These are phyloP conservation scores for Paratrypauchen microcephalus DNA, from an alignment of 2,797 vertebrate species.

Conservation along the genomic window DNA sequence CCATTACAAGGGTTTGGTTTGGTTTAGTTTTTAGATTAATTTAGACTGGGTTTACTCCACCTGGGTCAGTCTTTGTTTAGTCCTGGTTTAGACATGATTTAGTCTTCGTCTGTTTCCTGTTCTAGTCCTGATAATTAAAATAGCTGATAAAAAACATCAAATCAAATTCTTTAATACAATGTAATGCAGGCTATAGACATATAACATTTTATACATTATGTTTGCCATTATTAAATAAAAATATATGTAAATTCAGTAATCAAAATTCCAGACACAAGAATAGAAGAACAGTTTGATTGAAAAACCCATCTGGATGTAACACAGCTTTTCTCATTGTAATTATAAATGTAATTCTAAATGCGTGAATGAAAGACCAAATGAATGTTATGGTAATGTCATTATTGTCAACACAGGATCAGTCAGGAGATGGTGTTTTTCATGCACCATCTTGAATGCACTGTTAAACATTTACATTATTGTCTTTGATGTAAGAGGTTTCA, in stretches of 20 bases:
- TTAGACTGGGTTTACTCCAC: no score
- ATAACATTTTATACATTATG: no score
- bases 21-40: no score
- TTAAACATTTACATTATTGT: neutral
- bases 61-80: no score
- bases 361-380: slow-evolving; percentile 11
- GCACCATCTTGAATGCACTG: neutral
- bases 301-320: neutral
- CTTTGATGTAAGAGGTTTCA: neutral
- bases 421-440: neutral
- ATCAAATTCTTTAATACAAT: no score
- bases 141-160: no score
- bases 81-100: no score
- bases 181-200: no score
- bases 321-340: slow-evolving; percentile 13
- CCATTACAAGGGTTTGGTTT: no score
- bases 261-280: neutral
- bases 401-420: neutral
- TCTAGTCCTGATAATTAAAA: no score
- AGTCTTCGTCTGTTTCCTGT: no score
- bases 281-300: neutral
- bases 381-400: neutral
- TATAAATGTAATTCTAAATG: slow-evolving; percentile 9
- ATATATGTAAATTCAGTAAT: neutral
- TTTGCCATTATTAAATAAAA: neutral